Evolutionary conservation across 2,888 invertebrate genomes (phyloP).

Genomic region (Gasteruption jaculator): DNA sequence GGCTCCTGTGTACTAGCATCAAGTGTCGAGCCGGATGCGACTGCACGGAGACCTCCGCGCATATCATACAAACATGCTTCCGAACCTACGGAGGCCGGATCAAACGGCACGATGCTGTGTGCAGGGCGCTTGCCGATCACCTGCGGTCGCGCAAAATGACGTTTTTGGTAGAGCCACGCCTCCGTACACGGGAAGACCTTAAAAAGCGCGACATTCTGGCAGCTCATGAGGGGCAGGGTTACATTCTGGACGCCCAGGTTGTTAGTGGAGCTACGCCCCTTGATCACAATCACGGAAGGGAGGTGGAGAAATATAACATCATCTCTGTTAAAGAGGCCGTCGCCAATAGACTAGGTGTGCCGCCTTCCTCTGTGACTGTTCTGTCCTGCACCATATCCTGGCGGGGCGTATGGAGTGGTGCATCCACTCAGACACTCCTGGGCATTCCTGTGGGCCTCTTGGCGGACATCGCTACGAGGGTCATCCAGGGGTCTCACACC

Average conservation of each 20-base stretch:
- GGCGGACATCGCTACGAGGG: constrained; percentile 7
- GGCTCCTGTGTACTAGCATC: constrained; percentile 5
- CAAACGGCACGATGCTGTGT: constrained; percentile 34
- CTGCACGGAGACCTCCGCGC: constrained; percentile 35
- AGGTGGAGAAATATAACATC: constrained; percentile 11
- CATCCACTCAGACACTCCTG: constrained; percentile 11
- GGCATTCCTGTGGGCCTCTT: constrained; percentile 9
- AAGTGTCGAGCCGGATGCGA: constrained; percentile 37
- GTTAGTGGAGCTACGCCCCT: constrained; percentile 18
- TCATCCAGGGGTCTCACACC: constrained; percentile 12
- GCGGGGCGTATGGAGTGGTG: constrained; percentile 17
- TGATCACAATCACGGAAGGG: constrained; percentile 13
- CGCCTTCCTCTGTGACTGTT: constrained; percentile 10
- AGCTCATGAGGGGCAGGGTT: neutral
- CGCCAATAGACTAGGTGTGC: too few relatives aligned
- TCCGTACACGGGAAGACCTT: constrained; percentile 20
- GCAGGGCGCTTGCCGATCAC: constrained; percentile 23
- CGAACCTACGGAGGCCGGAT: constrained; percentile 41
- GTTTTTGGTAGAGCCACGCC: constrained; percentile 28
- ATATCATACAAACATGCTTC: constrained; percentile 35
- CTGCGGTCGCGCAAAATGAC: constrained; percentile 29
- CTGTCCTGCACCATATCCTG: constrained; percentile 16
- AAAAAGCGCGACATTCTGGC: constrained; percentile 21
- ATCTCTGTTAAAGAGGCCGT: too few relatives aligned
- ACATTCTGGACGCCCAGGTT: constrained; percentile 17